A percentile compares a stretch with the other conserved stretches of the same genome.
Conservation (phyloP, 2,797 vertebrate species). For the Danio aesculapii region DNA sequence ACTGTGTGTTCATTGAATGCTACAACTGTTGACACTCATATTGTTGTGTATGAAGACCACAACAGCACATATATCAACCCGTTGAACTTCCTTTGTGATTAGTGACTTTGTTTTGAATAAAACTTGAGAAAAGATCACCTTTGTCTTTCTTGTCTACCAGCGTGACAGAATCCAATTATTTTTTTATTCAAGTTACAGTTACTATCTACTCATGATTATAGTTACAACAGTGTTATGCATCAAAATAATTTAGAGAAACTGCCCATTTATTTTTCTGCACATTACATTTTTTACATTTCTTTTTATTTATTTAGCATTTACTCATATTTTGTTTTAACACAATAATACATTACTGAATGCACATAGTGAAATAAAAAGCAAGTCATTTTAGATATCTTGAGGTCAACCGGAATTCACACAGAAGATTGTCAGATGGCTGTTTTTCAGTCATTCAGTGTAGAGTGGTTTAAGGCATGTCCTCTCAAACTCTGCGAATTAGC, state of each 20-base stretch:
- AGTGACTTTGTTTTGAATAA: no score
- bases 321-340: neutral
- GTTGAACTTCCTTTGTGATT: no score
- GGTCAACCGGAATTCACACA: constrained; percentile 21
- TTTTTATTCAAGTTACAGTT: no score
- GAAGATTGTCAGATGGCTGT: constrained; percentile 20
- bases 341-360: neutral
- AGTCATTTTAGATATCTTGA: neutral
- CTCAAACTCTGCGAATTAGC: constrained; percentile 89
- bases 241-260: neutral
- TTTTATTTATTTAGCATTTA: neutral
- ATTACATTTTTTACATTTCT: neutral
- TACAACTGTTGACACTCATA: no score
- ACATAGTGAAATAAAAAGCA: neutral
- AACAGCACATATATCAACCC: no score
- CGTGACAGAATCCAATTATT: no score
- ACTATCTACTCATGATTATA: no score
- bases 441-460: constrained; percentile 69
- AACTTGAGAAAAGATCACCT: no score
- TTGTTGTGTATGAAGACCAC: no score
- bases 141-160: no score
- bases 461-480: constrained; percentile 77
- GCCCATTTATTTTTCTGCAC: neutral
- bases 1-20: no score
- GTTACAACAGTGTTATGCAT: no score